Evolutionary conservation across 1,140 invertebrate genomes (phyloP), one percentile per base, ranked within the genome.

Genomic region (Bilobella aurantiaca): DNA sequence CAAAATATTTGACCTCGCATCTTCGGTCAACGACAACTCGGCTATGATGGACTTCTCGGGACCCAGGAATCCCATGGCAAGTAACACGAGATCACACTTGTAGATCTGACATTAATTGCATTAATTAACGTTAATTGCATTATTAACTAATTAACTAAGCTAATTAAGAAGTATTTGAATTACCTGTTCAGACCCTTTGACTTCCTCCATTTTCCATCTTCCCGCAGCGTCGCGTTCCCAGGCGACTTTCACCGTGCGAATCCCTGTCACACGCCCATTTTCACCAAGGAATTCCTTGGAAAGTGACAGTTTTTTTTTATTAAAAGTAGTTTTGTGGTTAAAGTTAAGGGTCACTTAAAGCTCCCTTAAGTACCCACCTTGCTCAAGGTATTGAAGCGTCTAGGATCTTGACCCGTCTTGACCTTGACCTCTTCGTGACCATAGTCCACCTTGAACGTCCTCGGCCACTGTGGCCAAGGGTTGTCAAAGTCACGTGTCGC

Each of bases 51-150:
- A 86, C 74, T 89, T 86, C 78, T 99, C 96, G 2, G 96, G 96
- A 2, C 96, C 96, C 31, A 98, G 80, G 81, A 99, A 99, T 73
- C 96, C 96, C 96, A 99, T 98, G 18, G 96, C 96, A 29, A 99
- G 81, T 63, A 99, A 80, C 42, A 97, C 91, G 64, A 99, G 78
- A 75, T 98, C 91, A 73, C 90, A 93, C 73, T 91, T 85, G 76
- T 85, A 93, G 2, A 89, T 71, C 80, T 84, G 73, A n/a, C n/a
- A n/a, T n/a, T n/a, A n/a, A n/a, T n/a, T n/a, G n/a, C n/a, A n/a
- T n/a, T n/a, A n/a, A n/a, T n/a, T n/a, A n/a, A n/a, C n/a, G n/a
- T n/a, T n/a, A n/a, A n/a, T n/a, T n/a, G 1, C 70, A 72, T 62
- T 60, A 42, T 42, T 12, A 56, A 25, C 5, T 8, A 23, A 23